Evolutionary conservation across 2,888 invertebrate species (phyloP).

Genomic region (Candidula unifasciata): DNA sequence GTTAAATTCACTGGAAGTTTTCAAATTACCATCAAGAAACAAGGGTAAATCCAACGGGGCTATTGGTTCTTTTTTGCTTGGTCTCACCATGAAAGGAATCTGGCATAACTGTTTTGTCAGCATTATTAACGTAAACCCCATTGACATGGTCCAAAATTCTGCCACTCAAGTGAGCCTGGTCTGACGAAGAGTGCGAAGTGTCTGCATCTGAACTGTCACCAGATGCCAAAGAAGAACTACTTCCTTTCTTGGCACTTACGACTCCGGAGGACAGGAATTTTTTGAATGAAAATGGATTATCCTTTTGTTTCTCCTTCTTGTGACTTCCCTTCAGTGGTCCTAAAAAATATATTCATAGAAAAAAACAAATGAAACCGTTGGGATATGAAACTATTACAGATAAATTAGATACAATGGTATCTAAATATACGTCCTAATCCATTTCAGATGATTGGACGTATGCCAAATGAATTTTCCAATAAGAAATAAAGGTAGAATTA

Average conservation of each 20-base stretch:
- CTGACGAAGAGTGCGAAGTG: not conserved
- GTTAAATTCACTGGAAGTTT: not conserved
- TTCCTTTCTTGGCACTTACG: slow-evolving; percentile 22
- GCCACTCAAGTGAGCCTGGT: not conserved
- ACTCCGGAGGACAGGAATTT: slow-evolving; percentile 68
- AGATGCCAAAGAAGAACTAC: slow-evolving; percentile 15
- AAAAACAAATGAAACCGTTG: too few species aligned
- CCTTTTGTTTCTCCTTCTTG: slow-evolving; percentile 66
- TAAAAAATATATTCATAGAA: not conserved
- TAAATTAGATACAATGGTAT: too few species aligned
- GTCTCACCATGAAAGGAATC: slow-evolving; percentile 27
- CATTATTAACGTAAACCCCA: not conserved
- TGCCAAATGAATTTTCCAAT: too few species aligned
- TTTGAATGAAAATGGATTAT: slow-evolving; percentile 77
- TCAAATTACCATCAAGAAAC: not conserved
- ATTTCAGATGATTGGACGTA: too few species aligned
- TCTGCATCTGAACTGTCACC: slow-evolving; percentile 14
- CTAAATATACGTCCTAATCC: too few species aligned
- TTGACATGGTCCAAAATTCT: not conserved
- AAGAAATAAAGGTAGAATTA: too few species aligned
- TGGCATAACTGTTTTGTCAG: not conserved
- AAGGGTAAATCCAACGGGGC: not conserved
- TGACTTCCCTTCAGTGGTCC: not conserved
- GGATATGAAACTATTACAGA: too few species aligned
- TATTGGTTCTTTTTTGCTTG: not conserved